These are phyloP conservation scores for Xenopus borealis DNA, from an alignment of 2,113 vertebrate genomes.

Conservation along the genomic window DNA sequence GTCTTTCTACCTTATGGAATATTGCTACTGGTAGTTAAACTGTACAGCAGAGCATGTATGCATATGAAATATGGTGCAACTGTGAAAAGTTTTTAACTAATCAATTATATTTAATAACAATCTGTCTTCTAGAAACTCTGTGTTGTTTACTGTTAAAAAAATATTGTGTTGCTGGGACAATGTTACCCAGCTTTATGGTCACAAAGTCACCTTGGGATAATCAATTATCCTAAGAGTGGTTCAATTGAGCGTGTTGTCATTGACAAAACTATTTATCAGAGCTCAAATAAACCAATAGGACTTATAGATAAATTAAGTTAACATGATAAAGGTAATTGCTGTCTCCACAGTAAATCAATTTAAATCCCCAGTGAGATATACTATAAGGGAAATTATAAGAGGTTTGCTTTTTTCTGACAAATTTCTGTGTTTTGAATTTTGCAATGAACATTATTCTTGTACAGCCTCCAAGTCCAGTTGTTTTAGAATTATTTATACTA, in stretches of 20 bases:
- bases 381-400: no score
- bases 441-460: no score
- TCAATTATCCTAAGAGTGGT: conserved; percentile 30
- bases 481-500: no score
- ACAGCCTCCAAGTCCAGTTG: no score
- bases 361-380: no score
- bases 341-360: background rate
- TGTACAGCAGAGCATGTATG: no score
- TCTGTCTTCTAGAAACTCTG: background rate
- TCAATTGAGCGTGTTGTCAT: background rate
- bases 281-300: background rate
- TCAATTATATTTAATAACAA: conserved; percentile 15
- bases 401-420: no score
- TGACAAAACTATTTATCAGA: conserved; percentile 11
- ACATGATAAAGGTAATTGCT: background rate
- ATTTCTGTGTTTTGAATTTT: no score
- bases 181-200: background rate
- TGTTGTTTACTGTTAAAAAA: background rate
- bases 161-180: background rate
- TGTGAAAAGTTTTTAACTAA: conserved; percentile 15
- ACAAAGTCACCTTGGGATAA: conserved; percentile 36
- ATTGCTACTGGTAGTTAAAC: no score
- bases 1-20: no score
- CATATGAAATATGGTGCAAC: no score
- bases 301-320: background rate